Base-by-base conservation (phyloP, 1,140 invertebrate genomes). In the Forficula auricularia region DNA sequence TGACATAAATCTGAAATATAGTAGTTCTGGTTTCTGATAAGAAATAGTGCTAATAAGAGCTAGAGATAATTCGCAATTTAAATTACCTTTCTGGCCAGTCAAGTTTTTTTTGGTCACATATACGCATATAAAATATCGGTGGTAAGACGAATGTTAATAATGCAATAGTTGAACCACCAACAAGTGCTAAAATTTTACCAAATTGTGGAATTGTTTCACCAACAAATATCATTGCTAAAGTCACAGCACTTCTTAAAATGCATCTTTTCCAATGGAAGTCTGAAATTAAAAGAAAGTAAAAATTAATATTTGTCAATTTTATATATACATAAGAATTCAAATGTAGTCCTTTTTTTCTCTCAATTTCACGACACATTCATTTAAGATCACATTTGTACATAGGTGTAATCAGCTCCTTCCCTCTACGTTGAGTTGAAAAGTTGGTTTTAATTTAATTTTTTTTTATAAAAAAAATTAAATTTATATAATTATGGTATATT, bases 121-220 rank as follows among this genome's bases (percentile, higher is more conserved):
- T 60, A 41, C 60, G 69, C 49, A 79, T 60, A 51, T 82, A 82
- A 57, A 79, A 80, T 3, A 72, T 57, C 0, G 69, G 67, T 0
- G 79, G 79, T 39, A 80, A 63, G 2, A 82, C 65, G 51, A 78
- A 77, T 2, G 75, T 75, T 10, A 74, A 58, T 2, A 80, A 52
- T 0, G 73, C 73, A 7, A 78, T 64, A 2, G 72, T 77, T 2
- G 76, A 77, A 8, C 71, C 76, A 2, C 80, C 80, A n/a, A 83
- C 65, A 27, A 84, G 59, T 12, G 79, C 67, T 31, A 83, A 54
- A 43, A 83, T 68, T 37, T 71, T 74, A 35, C 75, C 74, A 62
- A 82, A 83, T 22, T 68, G 63, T 0, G 79, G 79, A 9, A 83
- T 57, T 14, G 65, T 66, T 59, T 77, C 70, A 2, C 72, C 78